A percentile compares a stretch with the other conserved stretches of the same genome.
These are phyloP conservation scores for Toxostoma redivivum DNA, from an alignment of 2,113 vertebrate species.

Conservation along the genomic window DNA sequence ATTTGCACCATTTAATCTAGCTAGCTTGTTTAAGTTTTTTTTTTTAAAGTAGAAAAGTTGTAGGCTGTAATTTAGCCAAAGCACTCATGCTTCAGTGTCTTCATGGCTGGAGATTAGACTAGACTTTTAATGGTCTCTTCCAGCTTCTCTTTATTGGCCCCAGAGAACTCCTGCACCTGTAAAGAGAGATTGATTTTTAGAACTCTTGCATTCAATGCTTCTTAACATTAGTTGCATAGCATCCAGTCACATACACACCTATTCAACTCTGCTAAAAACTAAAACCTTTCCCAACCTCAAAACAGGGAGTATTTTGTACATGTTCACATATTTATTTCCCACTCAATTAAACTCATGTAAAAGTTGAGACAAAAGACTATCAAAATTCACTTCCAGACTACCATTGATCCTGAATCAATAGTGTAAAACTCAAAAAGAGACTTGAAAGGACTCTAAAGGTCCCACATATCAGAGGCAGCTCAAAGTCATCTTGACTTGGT, in stretches of 20 bases:
- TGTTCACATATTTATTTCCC: background rate
- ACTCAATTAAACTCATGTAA: background rate
- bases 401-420: background rate
- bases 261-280: background rate
- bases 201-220: background rate
- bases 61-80: constrained; percentile 43
- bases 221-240: background rate
- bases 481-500: background rate
- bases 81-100: constrained; percentile 8
- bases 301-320: background rate
- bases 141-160: constrained; percentile 78
- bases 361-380: background rate
- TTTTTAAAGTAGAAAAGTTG: constrained; percentile 67
- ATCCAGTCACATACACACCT: background rate
- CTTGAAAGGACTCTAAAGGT: background rate
- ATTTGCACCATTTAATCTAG: constrained; percentile 17
- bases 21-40: constrained; percentile 9
- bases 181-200: constrained; percentile 1
- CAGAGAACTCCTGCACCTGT: constrained; percentile 79
- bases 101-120: constrained; percentile 32
- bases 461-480: background rate
- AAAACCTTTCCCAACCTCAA: background rate
- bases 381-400: background rate
- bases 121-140: constrained; percentile 73
- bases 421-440: background rate